phyloP scores from a whole-genome alignment of 1,140 invertebrate genomes.

The Adelges cooleyi region DNA sequence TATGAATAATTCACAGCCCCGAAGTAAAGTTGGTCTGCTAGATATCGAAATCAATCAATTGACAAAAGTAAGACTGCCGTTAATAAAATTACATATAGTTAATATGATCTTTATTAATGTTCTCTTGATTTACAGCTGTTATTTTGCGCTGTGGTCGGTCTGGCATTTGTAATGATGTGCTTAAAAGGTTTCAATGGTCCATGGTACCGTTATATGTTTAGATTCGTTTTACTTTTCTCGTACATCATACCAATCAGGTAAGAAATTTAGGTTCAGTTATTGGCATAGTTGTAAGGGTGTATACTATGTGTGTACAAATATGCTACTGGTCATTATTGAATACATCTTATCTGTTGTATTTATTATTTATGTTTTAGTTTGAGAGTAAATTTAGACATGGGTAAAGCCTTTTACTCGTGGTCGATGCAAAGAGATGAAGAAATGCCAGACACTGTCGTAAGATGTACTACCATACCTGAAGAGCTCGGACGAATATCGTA shows the following conservation, averaged over 20 bases:
- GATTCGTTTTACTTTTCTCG: conserved; percentile 94
- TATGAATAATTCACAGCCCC: conserved; percentile 95
- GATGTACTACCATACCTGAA: conserved; percentile 97
- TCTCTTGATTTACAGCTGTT: conserved; percentile 49
- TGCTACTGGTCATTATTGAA: too few relatives aligned
- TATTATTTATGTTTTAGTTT: conserved; percentile 53
- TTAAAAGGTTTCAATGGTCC: conserved; percentile 89
- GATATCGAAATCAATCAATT: conserved; percentile 93
- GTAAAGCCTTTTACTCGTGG: conserved; percentile 95
- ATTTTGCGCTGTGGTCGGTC: conserved; percentile 80
- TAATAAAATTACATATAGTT: background rate
- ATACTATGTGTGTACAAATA: too few relatives aligned
- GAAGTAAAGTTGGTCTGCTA: conserved; percentile 87
- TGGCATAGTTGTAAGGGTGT: too few relatives aligned
- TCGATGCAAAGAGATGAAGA: conserved; percentile 87
- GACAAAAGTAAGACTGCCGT: conserved; percentile 59
- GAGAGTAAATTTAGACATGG: conserved; percentile 96
- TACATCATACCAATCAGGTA: conserved; percentile 97
- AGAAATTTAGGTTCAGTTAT: too few relatives aligned
- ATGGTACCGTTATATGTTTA: conserved; percentile 94
- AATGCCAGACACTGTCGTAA: conserved; percentile 88
- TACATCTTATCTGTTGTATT: background rate
- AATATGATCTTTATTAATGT: background rate
- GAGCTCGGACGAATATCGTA: conserved; percentile 95
- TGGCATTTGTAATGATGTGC: conserved; percentile 89